A percentile compares a stretch with the other conserved stretches of the same genome.
Conservation (phyloP, 2,888 invertebrate genomes). For the Leuctra nigra region DNA sequence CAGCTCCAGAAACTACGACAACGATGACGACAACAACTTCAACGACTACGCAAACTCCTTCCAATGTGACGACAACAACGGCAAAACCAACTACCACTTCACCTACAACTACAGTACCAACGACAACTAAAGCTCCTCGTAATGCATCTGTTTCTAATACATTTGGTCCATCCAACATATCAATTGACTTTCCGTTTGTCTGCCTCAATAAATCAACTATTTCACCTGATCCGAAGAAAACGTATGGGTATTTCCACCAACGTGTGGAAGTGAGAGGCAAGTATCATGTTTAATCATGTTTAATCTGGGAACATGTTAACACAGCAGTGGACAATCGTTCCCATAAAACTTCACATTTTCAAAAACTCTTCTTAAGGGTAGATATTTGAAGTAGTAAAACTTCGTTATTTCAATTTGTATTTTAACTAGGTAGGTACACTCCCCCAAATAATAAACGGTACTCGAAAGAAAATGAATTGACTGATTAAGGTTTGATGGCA, state of each 20-base stretch:
- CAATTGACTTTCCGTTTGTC: slow-evolving; percentile 42
- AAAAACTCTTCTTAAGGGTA: too few relatives aligned
- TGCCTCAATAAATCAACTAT: slow-evolving; percentile 55
- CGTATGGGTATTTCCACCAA: slow-evolving; percentile 65
- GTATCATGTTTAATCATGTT: too few relatives aligned
- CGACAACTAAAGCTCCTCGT: slow-evolving; percentile 30
- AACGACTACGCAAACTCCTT: slow-evolving; percentile 40
- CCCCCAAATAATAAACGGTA: too few relatives aligned
- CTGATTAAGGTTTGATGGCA: too few relatives aligned
- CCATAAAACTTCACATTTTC: too few relatives aligned
- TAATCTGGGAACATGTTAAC: too few relatives aligned
- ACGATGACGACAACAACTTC: slow-evolving; percentile 45
- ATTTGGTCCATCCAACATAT: neutral
- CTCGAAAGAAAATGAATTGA: too few relatives aligned
- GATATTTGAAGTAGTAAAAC: too few relatives aligned
- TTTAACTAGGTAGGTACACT: too few relatives aligned
- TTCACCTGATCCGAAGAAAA: slow-evolving; percentile 56
- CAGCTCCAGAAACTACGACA: slow-evolving; percentile 44
- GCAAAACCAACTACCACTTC: slow-evolving; percentile 42
- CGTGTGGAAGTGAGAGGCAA: slow-evolving; percentile 62
- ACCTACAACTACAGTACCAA: slow-evolving; percentile 37
- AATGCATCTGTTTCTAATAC: slow-evolving; percentile 26
- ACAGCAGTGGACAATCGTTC: too few relatives aligned
- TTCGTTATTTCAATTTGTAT: too few relatives aligned
- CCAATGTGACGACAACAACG: slow-evolving; percentile 34